Conservation (phyloP, 2,797 vertebrate genomes). For the Hippocampus kuda region DNA sequence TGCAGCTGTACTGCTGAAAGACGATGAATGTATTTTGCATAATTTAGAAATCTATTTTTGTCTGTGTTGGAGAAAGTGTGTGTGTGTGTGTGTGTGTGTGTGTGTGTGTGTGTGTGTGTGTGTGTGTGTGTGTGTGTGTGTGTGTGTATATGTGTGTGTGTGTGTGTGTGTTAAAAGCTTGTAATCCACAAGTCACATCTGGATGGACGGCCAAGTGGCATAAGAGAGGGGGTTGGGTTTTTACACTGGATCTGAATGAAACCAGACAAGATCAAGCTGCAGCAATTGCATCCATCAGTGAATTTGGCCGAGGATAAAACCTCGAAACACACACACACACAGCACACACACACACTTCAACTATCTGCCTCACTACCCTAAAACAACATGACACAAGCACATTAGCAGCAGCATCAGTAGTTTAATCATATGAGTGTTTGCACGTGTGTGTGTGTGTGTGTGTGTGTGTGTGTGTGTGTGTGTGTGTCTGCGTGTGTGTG, state of each 20-base stretch:
- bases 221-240: slow-evolving; percentile 19
- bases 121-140: no score
- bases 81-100: no score
- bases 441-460: slow-evolving; percentile 22
- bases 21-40: slow-evolving; percentile 12
- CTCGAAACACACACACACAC: slow-evolving; percentile 10
- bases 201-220: slow-evolving; percentile 43
- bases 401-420: slow-evolving; percentile 20
- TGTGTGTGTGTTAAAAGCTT: slow-evolving; percentile 49
- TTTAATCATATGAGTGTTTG: slow-evolving; percentile 43
- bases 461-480: background rate
- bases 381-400: slow-evolving; percentile 28
- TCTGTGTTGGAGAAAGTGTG: slow-evolving; percentile 22
- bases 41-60: slow-evolving; percentile 20
- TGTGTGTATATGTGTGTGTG: no score
- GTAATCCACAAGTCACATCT: slow-evolving; percentile 62
- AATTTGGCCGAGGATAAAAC: slow-evolving; percentile 21
- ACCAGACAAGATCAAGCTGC: slow-evolving; percentile 37
- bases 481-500: slow-evolving; percentile 13
- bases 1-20: background rate
- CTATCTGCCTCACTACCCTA: slow-evolving; percentile 2
- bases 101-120: no score
- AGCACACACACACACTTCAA: slow-evolving; percentile 1
- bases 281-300: slow-evolving; percentile 32
- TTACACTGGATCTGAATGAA: slow-evolving; percentile 37